Evolutionary conservation across 2,888 invertebrate genomes (phyloP), one percentile per base, ranked within the genome.

Genomic region (Stictocephala bisonia): DNA sequence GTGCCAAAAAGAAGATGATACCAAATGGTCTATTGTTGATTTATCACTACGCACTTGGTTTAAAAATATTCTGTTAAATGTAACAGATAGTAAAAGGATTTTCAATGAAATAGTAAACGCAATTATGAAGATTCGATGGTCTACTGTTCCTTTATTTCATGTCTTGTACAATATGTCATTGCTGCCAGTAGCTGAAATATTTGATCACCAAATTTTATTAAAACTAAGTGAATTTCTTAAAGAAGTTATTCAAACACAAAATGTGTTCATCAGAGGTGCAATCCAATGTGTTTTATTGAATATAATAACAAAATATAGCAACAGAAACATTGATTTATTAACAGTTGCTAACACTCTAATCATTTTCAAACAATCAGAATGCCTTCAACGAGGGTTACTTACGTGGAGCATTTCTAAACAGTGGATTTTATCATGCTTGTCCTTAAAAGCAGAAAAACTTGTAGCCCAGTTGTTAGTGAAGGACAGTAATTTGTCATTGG

Each of bases 101-200:
- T 31, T 53, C 15, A 27, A 27, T 40, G 40, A 29, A 22, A 11
- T 69, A 2, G 35, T 84, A 58, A 74, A 53, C 18, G 58, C 40
- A 20, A 68, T 79, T 9, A 66, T 56, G 7, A 50, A 75, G 48
- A 60, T 83, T 51, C 75, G 79, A 2, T 85, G 85, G 85, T 81
- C 82, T 15, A 84, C 84, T 24, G 79, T 84, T 20, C 80, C 85
- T 0, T 76, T 85, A 53, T 84, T 82, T 75, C 82, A 83, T 77
- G 74, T 84, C 1, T 71, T 79, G 35, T 64, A 77, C 64, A 79
- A 81, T 7, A 66, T 83, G 0, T 73, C 79, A 27, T 66, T 73
- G 31, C 58, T 76, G n/a, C 64, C 74, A 13, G 29, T 20, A n/a
- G 29, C 11, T 27, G 15, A 31, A 1, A 41, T 67, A 22, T 75